These are phyloP conservation scores for Capromys pilorides DNA, from an alignment of 2,797 vertebrate species.

Conservation along the genomic window DNA sequence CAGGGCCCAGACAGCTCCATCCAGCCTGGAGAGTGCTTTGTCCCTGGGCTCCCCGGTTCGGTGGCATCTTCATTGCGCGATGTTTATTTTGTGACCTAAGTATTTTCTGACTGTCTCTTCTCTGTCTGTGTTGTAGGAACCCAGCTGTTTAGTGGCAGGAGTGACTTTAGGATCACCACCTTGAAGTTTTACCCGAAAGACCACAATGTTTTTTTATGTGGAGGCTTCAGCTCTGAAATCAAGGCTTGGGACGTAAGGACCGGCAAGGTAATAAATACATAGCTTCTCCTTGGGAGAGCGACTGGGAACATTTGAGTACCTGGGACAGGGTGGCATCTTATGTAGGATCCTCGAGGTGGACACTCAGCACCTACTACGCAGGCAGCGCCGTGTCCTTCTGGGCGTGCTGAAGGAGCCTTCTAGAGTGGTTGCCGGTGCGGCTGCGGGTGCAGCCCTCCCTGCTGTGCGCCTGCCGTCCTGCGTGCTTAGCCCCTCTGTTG, in stretches of 20 bases:
- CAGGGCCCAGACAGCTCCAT: too few relatives aligned
- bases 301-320: background rate
- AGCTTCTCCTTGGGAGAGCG: constrained; percentile 45
- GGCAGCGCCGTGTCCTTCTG: background rate
- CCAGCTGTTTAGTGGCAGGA: constrained; percentile 87
- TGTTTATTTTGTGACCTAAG: background rate
- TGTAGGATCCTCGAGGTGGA: background rate
- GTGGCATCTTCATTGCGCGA: background rate
- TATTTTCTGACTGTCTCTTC: constrained; percentile 35
- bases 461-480: too few relatives aligned
- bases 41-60: rapidly evolving
- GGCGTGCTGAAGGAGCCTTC: background rate
- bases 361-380: background rate
- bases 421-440: background rate
- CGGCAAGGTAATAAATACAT: constrained; percentile 88
- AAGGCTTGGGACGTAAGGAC: constrained; percentile 95
- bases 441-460: too few relatives aligned
- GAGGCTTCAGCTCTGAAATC: constrained; percentile 93
- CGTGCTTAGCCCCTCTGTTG: background rate
- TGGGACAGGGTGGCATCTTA: constrained; percentile 7
- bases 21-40: background rate
- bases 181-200: constrained; percentile 90
- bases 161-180: constrained; percentile 91
- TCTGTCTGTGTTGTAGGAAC: constrained; percentile 86
- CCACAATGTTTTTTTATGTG: constrained; percentile 91